Conservation (phyloP, 2,888 invertebrate species). For the Melanchra persicariae region DNA sequence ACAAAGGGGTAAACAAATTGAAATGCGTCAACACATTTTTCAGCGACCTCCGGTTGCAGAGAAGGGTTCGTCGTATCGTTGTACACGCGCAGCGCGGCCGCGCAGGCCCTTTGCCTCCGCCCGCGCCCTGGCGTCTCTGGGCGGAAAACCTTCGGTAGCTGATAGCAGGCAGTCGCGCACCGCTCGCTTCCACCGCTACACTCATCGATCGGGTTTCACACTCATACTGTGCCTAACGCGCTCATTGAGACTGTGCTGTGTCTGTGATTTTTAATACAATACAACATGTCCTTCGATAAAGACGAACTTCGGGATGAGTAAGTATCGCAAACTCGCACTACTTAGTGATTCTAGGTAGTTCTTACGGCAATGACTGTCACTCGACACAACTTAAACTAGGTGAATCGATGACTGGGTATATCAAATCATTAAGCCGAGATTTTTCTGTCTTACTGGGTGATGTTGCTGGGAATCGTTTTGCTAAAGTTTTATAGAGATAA, state of each 20-base stretch:
- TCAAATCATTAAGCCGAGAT: conserved; percentile 41
- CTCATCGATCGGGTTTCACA: conserved; percentile 80
- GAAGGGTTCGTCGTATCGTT: conserved; percentile 46
- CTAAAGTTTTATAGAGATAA: not conserved
- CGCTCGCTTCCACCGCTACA: conserved; percentile 73
- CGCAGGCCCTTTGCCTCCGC: conserved; percentile 75
- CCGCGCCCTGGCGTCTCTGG: conserved; percentile 78
- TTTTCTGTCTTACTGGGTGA: conserved; percentile 1
- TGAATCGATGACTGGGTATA: conserved; percentile 65
- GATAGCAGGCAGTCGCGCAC: conserved; percentile 79
- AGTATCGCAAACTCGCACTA: conserved; percentile 84
- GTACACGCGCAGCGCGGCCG: conserved; percentile 65
- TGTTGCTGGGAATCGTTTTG: not conserved
- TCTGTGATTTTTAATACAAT: conserved; percentile 63
- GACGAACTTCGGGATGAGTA: conserved; percentile 94
- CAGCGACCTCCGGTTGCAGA: conserved; percentile 39
- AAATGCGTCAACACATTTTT: conserved; percentile 44
- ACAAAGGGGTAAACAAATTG: conserved; percentile 43
- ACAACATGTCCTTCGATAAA: conserved; percentile 91
- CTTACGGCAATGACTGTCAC: conserved; percentile 47
- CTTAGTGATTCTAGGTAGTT: conserved; percentile 13
- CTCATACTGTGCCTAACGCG: conserved; percentile 64
- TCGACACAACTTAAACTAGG: conserved; percentile 59
- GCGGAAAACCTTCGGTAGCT: conserved; percentile 75
- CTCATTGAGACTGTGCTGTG: conserved; percentile 73